Base-by-base conservation (phyloP, 2,888 invertebrate species). In the Mellilla xanthometata region DNA sequence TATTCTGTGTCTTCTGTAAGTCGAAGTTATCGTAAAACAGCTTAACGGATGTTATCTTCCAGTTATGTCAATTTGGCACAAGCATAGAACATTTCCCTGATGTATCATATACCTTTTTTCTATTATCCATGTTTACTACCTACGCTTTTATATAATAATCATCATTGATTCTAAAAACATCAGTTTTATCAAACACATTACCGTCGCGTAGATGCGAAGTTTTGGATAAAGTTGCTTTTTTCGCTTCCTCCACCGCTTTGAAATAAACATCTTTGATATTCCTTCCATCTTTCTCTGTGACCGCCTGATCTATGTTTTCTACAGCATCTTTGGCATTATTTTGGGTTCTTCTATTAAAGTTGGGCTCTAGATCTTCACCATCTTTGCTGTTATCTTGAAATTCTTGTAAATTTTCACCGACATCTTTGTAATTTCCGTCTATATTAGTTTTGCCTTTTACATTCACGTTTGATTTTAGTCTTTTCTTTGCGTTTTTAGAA, bases 191-290 rank as follows among this genome's bases (percentile, higher is more conserved):
- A 35, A 28, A 39, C n/a, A 8, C 7, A 4, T 35, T 19, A 12
- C 19, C 34, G 8, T 28, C 39, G 19, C 26, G 26, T 8, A 47
- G 58, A 4, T 49, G 39, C 5, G 24, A 6, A 30, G 11, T 39
- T 39, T 65, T 62, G 0, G 33, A 23, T 0, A 70, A 65, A 0
- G 72, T 56, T 8, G 34, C 29, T 22, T 72, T 73, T 10, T 70
- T 76, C 0, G 74, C 67, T 2, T 73, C 75, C 1, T 54, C 59
- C 0, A 78, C 5, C 0, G 77, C 75, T 48, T 65, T 70, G 23
- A 66, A 75, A 30, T 78, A 77, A 0, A 79, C 65, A 43, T 80
- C 74, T 45, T 65, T 60, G 0, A 77, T 39, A 51, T 76, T 77
- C 11, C 70, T 68, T 31, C 65, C 63, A 3, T 30, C 43, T 36